Evolutionary conservation across 2,888 invertebrate species (phyloP).

Genomic region (Trisateles emortualis): DNA sequence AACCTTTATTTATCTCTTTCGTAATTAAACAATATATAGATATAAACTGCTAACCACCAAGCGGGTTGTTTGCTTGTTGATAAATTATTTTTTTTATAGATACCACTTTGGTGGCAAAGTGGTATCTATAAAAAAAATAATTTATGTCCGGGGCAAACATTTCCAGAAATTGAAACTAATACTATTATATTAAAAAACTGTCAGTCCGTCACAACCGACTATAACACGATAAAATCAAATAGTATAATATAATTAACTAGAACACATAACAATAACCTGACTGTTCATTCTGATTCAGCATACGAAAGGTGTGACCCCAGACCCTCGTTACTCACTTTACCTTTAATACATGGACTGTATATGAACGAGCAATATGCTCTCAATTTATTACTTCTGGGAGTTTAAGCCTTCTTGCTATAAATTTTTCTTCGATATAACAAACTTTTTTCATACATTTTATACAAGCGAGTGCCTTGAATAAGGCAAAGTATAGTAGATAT

Average conservation of each 20-base stretch:
- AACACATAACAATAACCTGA: neutral
- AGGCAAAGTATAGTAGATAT: neutral
- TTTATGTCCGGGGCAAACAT: too few relatives aligned
- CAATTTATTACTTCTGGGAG: constrained; percentile 33
- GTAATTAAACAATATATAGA: too few relatives aligned
- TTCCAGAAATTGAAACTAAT: too few relatives aligned
- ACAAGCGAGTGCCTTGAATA: neutral
- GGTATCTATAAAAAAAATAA: too few relatives aligned
- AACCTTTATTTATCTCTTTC: too few relatives aligned
- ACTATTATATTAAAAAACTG: too few relatives aligned
- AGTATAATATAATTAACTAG: neutral
- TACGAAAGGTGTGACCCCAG: neutral
- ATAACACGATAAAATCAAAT: too few relatives aligned
- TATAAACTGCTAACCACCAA: too few relatives aligned
- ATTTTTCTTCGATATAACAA: constrained; percentile 33
- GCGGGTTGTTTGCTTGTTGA: too few relatives aligned
- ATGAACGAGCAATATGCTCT: constrained; percentile 4
- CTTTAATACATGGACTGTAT: constrained; percentile 1
- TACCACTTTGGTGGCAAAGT: too few relatives aligned
- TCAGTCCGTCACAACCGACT: too few relatives aligned
- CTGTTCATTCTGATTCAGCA: neutral
- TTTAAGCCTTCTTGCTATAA: constrained; percentile 28
- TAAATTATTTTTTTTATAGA: too few relatives aligned
- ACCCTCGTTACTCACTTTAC: neutral
- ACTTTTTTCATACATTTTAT: constrained; percentile 40